Base-by-base conservation (phyloP, 1,140 invertebrate species). In the Piezodorus guildinii region DNA sequence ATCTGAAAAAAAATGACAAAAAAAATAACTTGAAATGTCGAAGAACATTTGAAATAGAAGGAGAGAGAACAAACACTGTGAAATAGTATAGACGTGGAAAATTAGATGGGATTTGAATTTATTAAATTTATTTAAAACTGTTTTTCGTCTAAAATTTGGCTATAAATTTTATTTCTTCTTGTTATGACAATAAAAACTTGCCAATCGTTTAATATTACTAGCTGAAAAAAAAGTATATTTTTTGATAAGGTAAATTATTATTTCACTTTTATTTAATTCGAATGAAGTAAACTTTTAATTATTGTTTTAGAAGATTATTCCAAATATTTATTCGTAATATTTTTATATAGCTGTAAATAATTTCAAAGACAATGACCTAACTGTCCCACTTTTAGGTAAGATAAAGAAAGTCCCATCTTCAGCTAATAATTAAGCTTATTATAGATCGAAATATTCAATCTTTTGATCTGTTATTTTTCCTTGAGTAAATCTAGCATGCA, bases 141-240 rank as follows among this genome's bases (percentile, higher is more conserved):
- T 4, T 16, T 23, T 56, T 56, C 27, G 19, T 23, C 23, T 56
- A 56, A 56, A 3, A 56, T 23, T 56, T 10, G 23, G 19, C 19
- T 16, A 23, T 23, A 56, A 23, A 56, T 56, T 56, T 15, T 2
- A 23, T 56, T 56, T 25, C 19, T 23, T 23, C 52, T 25, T 9
- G 52, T 56, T 56, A 56, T 56, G 52, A 56, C 52, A 56, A 56
- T 56, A 56, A 56, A 25, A 56, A 23, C 15, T 23, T 23, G 52
- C 52, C 52, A 56, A 19, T 39, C 34, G 6, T 49, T 49, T 49
- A 49, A 56, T 56, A 56, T 56, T 56, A 27, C 23, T 23, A 23
- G 23, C 23, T 9, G 27, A 25, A 56, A 56, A 49, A 17, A 49
- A 49, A 49, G 19, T 56, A 56, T 56, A 56, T 56, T 56, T 56